These are phyloP conservation scores for Temnothorax nylanderi DNA, from an alignment of 1,140 invertebrate genomes.

Conservation along the genomic window DNA sequence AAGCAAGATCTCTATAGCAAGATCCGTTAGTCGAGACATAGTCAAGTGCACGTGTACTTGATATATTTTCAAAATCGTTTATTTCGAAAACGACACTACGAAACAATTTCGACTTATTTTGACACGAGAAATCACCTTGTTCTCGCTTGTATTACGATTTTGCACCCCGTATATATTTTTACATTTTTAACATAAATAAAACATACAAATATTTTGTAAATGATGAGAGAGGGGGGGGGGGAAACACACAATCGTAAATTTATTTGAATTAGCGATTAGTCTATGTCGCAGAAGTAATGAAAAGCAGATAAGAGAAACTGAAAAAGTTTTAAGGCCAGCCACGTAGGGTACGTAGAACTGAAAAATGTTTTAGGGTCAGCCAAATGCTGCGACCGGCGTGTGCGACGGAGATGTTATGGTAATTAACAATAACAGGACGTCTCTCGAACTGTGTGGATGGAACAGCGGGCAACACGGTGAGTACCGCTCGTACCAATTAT, in stretches of 20 bases:
- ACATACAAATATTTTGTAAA: background rate
- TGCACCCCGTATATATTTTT: background rate
- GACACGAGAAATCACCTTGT: too few relatives aligned
- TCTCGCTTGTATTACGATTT: too few relatives aligned
- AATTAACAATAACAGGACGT: constrained; percentile 85
- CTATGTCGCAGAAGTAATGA: background rate
- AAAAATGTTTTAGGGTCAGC: constrained; percentile 88
- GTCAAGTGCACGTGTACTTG: too few relatives aligned
- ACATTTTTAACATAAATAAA: background rate
- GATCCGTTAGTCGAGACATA: too few relatives aligned
- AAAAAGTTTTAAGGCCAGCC: constrained; percentile 86
- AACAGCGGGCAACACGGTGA: constrained; percentile 94
- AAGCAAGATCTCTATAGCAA: too few relatives aligned
- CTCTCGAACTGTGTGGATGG: constrained; percentile 91
- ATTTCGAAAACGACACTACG: too few relatives aligned
- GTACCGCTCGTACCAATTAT: background rate
- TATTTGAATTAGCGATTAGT: background rate
- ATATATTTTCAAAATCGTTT: too few relatives aligned
- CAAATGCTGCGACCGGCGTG: constrained; percentile 91
- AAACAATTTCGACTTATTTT: too few relatives aligned
- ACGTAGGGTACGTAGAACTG: constrained; percentile 73
- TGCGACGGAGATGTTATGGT: constrained; percentile 91
- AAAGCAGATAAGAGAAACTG: background rate
- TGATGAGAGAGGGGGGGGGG: too few relatives aligned
- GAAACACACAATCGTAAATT: too few relatives aligned